Conservation (phyloP, 2,888 invertebrate species). For the Perizoma flavofasciatum region DNA sequence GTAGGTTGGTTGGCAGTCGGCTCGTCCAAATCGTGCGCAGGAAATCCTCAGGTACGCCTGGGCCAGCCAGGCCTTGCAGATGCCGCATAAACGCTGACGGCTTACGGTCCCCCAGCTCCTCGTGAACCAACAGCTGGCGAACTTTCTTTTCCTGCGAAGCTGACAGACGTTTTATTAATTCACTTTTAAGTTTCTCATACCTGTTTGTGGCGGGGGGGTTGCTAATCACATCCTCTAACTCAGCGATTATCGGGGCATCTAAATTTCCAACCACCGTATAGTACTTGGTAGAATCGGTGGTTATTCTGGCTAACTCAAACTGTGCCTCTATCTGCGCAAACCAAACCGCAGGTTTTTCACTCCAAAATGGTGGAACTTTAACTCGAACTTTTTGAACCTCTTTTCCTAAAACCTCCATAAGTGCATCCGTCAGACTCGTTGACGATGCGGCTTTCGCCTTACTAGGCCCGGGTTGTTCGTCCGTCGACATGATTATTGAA, state of each 20-base stretch:
- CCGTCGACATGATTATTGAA: neutral
- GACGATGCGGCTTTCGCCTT: neutral
- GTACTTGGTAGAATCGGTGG: slow-evolving; percentile 37
- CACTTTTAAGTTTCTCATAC: slow-evolving; percentile 1
- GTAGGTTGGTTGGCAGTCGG: slow-evolving; percentile 27
- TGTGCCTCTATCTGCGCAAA: slow-evolving; percentile 34
- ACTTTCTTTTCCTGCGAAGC: slow-evolving; percentile 35
- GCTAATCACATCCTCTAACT: slow-evolving; percentile 36
- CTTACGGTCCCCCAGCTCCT: slow-evolving; percentile 38
- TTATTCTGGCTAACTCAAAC: slow-evolving; percentile 34
- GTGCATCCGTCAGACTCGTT: neutral
- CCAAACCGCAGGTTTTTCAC: slow-evolving; percentile 1
- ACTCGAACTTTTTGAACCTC: neutral
- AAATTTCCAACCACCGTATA: slow-evolving; percentile 30
- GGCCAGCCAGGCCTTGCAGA: slow-evolving; percentile 1
- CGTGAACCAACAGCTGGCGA: slow-evolving; percentile 33
- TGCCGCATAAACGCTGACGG: slow-evolving; percentile 36
- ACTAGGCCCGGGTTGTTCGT: neutral
- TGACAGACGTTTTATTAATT: slow-evolving; percentile 22
- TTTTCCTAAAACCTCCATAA: neutral
- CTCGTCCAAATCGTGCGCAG: slow-evolving; percentile 30
- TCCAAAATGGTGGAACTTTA: neutral
- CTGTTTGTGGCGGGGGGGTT: slow-evolving; percentile 31
- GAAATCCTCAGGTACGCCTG: slow-evolving; percentile 28
- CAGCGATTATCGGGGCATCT: slow-evolving; percentile 12